Conservation (phyloP, 2,113 vertebrate genomes). For the Chloroceryle aenea region DNA sequence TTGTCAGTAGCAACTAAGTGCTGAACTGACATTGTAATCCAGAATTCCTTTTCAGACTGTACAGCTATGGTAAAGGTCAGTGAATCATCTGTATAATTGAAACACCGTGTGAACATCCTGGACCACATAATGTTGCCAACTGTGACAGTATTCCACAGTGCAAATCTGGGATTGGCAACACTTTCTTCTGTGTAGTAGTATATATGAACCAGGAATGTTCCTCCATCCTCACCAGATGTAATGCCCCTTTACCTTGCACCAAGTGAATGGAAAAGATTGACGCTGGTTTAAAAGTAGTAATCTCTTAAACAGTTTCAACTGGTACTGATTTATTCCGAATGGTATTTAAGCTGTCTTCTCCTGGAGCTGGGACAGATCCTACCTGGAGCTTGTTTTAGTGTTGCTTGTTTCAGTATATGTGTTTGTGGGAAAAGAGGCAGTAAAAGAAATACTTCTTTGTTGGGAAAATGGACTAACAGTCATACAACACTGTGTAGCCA, state of each 20-base stretch:
- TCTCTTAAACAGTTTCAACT: not conserved
- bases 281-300: not conserved
- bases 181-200: not conserved
- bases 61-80: not conserved
- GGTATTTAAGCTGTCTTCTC: not conserved
- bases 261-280: not conserved
- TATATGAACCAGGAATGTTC: conserved; percentile 35
- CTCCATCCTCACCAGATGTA: not conserved
- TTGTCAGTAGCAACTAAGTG: not conserved
- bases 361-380: not conserved
- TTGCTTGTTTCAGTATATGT: not conserved
- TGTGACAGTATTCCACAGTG: not conserved
- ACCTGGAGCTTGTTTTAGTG: not conserved
- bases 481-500: not conserved
- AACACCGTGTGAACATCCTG: conserved; percentile 8
- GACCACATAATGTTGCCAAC: not conserved
- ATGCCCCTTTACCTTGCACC: not conserved
- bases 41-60: not conserved
- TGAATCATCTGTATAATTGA: conserved; percentile 28
- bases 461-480: not conserved
- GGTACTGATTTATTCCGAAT: not conserved
- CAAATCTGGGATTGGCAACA: not conserved
- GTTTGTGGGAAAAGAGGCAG: not conserved
- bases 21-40: not conserved
- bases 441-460: not conserved